phyloP scores from a whole-genome alignment of 2,888 invertebrate species.

The Alloscopus bannaensis region DNA sequence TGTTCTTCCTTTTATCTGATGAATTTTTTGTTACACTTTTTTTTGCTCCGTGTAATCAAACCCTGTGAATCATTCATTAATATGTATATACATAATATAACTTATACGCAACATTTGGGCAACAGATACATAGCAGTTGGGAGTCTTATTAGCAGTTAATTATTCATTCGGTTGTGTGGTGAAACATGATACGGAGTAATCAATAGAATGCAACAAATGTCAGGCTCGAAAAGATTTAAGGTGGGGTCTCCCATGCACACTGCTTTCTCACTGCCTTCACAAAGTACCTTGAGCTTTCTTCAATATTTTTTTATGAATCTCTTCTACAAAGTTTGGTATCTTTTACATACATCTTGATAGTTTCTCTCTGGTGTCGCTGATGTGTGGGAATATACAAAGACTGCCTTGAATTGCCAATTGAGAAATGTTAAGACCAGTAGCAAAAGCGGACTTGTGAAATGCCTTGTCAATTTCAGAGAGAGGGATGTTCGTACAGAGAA shows the following conservation, averaged over 20 bases:
- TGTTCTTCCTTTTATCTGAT: too few relatives aligned
- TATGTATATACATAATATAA: conserved; percentile 22
- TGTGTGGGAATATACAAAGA: too few relatives aligned
- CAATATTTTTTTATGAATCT: too few relatives aligned
- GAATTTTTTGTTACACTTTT: not conserved
- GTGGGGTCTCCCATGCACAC: conserved; percentile 54
- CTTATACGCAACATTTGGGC: too few relatives aligned
- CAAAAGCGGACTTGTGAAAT: too few relatives aligned
- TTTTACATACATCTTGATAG: conserved; percentile 32
- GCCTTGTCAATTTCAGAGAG: too few relatives aligned
- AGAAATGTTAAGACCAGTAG: conserved; percentile 7
- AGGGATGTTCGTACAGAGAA: too few relatives aligned
- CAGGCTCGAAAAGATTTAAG: conserved; percentile 64
- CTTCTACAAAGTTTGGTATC: not conserved
- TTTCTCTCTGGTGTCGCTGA: too few relatives aligned
- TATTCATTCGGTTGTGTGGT: conserved; percentile 57
- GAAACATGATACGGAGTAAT: conserved; percentile 48
- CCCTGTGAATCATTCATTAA: not conserved
- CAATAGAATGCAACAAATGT: conserved; percentile 58
- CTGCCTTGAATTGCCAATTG: too few relatives aligned
- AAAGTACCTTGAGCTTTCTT: too few relatives aligned
- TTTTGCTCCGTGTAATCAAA: conserved; percentile 11
- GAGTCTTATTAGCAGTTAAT: conserved; percentile 64
- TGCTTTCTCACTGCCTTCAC: too few relatives aligned
- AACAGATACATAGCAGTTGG: conserved; percentile 45